Base-by-base conservation (phyloP, 2,888 invertebrate genomes). In the Agriopis leucophaearia region DNA sequence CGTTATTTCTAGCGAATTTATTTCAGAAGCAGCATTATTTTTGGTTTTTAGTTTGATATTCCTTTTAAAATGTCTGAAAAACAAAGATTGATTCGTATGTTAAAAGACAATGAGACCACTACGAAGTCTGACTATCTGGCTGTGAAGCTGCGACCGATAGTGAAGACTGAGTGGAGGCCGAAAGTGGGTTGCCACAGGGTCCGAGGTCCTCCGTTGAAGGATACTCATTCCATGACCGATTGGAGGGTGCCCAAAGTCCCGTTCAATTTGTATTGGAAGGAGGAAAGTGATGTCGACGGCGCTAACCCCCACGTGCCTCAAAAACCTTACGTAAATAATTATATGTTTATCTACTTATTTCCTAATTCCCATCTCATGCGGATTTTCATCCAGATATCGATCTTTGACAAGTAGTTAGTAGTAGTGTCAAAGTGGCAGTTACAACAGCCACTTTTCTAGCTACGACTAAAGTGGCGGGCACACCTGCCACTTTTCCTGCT, bases 91-190 rank as follows among this genome's bases (percentile, higher is more conserved):
- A 35, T n/a, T 7, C 4, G 27, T 4, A 55, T 87, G 76, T 54
- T 83, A 12, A 85, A 82, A 45, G 71, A 78, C 45, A 75, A 84
- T 45, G 72, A 71, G 58, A 83, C 87, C 0, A 78, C 81, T 0
- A 58, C 66, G 5, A 72, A 44, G 45, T 80, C 73, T 0, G 78
- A 80, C 54, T 85, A 71, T 18, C 75, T 77, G 3, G 50, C 67
- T 38, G 69, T 69, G 0, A 73, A 72, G 3, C 66, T 79, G 15
- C 64, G 47, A 38, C 68, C 73, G 0, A 8, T 54, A 0, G 54
- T 65, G 8, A 72, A 62, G 62, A 83, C 83, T 0, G 63, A 64
- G 1, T 81, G 79, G 40, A 72, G 75, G 47, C 45, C 52, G 15
- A 82, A 79, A 52, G 64, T 70, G 0, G 45, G 10, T 2, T 69